Base-by-base conservation (phyloP, 2,888 invertebrate genomes). In the Acronicta psi region DNA sequence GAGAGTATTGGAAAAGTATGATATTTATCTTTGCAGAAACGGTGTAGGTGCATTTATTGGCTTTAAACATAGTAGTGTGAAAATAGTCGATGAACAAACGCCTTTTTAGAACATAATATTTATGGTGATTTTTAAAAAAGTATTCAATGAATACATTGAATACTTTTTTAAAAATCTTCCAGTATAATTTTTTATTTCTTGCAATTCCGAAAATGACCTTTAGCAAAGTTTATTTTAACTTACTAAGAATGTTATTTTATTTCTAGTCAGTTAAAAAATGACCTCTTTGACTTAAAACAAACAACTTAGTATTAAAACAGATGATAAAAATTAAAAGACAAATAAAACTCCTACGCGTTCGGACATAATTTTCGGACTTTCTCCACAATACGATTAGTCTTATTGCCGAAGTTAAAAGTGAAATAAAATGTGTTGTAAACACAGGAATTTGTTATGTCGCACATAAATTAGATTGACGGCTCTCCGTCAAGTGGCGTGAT, bases 371-470 rank as follows among this genome's bases (percentile, higher is more conserved):
- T 77, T 75, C 59, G 41, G 52, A 70, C 73, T 73, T 75, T 79
- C 75, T 66, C 70, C 46, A 46, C 60, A 58, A 61, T 62, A 59
- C 43, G 49, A 59, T 64, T 65, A 59, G 58, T 62, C 51, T 58
- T 63, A 73, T 47, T 38, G 75, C 57, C 38, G 52, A 63, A 67
- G 60, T 61, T 57, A 66, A 64, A 69, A 55, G 63, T 49, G 57
- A 63, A 54, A 77, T 79, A 76, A 79, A 79, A 77, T 52, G 46
- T 59, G 69, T 73, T 75, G 75, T 82, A 82, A 80, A 77, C 69
- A 62, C 44, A 53, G 38, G 75, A 73, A 76, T 73, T 73, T 54
- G 51, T 67, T 51, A 60, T 68, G 71, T 75, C 66, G 54, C 59
- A 59, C 64, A 73, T 81, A 80, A 70, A 71, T 57, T 68, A 67